Conservation (phyloP, 2,113 vertebrate species). For the Microtus pennsylvanicus region DNA sequence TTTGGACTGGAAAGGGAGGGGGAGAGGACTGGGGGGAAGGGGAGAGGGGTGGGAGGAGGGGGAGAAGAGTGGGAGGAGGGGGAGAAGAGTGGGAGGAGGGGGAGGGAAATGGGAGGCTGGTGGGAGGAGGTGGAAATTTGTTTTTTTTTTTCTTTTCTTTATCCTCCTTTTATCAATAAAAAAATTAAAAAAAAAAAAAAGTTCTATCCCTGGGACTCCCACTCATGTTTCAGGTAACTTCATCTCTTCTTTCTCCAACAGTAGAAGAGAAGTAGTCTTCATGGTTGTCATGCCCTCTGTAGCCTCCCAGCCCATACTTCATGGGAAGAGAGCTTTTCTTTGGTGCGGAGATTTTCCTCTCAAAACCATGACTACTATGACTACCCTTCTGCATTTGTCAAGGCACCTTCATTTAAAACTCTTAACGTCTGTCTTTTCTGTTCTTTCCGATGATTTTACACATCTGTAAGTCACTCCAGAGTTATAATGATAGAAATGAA, state of each 20-base stretch:
- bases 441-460: background rate
- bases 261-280: background rate
- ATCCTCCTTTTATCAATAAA: too few species aligned
- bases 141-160: too few species aligned
- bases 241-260: background rate
- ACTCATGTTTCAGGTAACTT: fast-evolving
- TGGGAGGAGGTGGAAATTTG: too few species aligned
- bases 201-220: background rate
- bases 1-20: too few species aligned
- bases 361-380: background rate
- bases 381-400: background rate
- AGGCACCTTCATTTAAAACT: background rate
- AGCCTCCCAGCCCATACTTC: background rate
- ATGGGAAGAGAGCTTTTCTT: background rate
- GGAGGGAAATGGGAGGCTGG: too few species aligned
- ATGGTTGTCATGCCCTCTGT: background rate
- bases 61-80: too few species aligned
- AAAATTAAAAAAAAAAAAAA: too few species aligned
- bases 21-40: too few species aligned
- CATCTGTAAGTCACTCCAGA: background rate
- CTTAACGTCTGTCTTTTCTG: background rate
- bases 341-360: too few species aligned
- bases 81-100: too few species aligned
- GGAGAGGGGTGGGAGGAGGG: too few species aligned
- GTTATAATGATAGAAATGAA: background rate